Conservation (phyloP, 2,888 invertebrate genomes). For the Leptarthrus brevirostris region DNA sequence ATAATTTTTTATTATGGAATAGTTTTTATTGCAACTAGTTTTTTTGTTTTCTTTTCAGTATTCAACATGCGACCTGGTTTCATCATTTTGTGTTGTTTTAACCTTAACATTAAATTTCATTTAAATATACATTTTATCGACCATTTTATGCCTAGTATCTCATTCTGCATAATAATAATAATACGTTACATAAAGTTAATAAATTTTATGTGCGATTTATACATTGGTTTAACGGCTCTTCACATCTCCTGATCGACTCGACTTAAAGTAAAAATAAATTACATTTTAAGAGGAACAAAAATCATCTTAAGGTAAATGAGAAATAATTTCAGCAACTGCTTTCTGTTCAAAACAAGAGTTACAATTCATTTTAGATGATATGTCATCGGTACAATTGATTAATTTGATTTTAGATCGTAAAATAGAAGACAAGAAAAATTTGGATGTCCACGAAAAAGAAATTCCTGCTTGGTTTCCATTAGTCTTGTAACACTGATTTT, state of each 20-base stretch:
- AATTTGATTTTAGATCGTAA: too few relatives aligned
- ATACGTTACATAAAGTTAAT: conserved; percentile 43
- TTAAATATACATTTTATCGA: conserved; percentile 38
- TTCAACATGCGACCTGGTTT: conserved; percentile 40
- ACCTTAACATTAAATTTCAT: conserved; percentile 31
- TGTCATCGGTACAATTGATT: too few relatives aligned
- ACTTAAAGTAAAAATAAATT: conserved; percentile 41
- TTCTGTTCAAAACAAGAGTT: not conserved
- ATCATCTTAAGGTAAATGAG: conserved; percentile 13
- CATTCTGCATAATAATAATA: conserved; percentile 39
- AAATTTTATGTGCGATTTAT: conserved; percentile 38
- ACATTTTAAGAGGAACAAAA: conserved; percentile 36
- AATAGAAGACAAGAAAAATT: too few relatives aligned
- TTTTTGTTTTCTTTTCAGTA: conserved; percentile 42
- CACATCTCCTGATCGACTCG: conserved; percentile 16
- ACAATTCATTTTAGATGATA: not conserved
- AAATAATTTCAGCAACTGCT: conserved; percentile 1
- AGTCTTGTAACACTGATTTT: conserved; percentile 28
- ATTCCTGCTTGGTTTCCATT: not conserved
- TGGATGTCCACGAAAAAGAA: not conserved
- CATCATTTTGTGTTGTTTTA: conserved; percentile 28
- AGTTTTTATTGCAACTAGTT: conserved; percentile 51
- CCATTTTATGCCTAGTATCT: conserved; percentile 21
- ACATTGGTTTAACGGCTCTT: conserved; percentile 21
- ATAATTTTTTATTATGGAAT: conserved; percentile 46